phyloP scores from a whole-genome alignment of 2,113 vertebrate species.

The Pomatorhinus ruficollis region DNA sequence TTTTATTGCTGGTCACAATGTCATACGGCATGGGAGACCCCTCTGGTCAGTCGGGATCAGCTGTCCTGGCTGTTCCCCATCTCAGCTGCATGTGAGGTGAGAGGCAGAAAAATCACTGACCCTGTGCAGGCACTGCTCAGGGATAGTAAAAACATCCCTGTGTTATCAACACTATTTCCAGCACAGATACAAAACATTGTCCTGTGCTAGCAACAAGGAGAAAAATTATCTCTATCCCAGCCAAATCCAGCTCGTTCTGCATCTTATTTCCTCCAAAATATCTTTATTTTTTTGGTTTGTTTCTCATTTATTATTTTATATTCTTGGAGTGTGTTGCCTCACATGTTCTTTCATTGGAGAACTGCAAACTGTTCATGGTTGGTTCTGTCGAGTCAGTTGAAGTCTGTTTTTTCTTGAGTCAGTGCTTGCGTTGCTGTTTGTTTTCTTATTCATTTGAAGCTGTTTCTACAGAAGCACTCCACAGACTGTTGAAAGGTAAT shows the following conservation, averaged over 20 bases:
- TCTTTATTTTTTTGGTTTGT: neutral
- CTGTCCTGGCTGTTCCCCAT: neutral
- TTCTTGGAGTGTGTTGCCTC: neutral
- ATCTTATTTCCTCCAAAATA: neutral
- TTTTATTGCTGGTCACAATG: neutral
- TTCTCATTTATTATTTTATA: neutral
- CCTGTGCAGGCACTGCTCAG: neutral
- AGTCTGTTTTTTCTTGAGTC: neutral
- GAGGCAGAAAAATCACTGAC: neutral
- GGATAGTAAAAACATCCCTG: neutral
- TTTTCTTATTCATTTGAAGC: neutral
- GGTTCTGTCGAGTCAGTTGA: neutral
- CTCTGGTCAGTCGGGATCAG: neutral
- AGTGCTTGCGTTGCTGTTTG: neutral
- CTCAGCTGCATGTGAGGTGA: neutral
- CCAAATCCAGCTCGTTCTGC: neutral
- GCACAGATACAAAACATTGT: neutral
- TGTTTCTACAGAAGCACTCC: neutral
- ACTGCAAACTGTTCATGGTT: rapidly evolving
- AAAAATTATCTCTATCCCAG: neutral
- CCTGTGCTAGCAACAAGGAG: neutral
- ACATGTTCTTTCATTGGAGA: neutral
- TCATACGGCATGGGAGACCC: neutral
- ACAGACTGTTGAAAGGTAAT: neutral
- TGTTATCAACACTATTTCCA: neutral